Evolutionary conservation across 2,113 vertebrate genomes (phyloP), one percentile per base, ranked within the genome.

Genomic region (Lamprologus lemairii): DNA sequence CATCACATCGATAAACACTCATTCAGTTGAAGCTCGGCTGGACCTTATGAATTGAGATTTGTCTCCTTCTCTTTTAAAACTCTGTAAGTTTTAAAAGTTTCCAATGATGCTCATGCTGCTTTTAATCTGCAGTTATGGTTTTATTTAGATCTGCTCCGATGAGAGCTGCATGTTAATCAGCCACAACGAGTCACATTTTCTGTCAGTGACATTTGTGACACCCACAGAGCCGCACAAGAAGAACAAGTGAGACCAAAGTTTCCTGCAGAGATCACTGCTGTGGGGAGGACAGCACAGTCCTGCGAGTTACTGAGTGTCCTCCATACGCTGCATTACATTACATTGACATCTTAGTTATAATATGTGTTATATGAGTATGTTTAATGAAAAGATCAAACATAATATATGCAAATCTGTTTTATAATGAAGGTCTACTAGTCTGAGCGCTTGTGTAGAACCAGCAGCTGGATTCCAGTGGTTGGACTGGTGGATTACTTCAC

Each of bases 41-140:
- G 7, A 57, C 0, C 0, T 0, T 58, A 16, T 31, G 57, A 0
- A 17, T 1, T 2, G 1, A 58, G 1, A 31, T 31, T 17, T 58
- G 5, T 57, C 23, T 28, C 0, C 13, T 57, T 58, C 55, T 9
- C 23, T 31, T 58, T 58, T 58, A 31, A 58, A 58, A 58, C 23
- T 1, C 55, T 28, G 1, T 16, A 57, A 58, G 13, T 58, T 58
- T 58, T 31, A 28, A 58, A 58, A 58, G 57, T 58, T 58, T 58
- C 14, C 55, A 31, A 3, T 17, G 57, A 17, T 58, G 13, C 0
- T 58, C 57, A 58, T 31, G 57, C 26, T 31, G 26, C 57, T 31
- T 31, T 58, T 31, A 58, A 9, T 58, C 7, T 58, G 8, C 13
- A 5, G 13, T 60, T 31, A 31, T 0, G 3, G 26, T 60, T 49